Evolutionary conservation across 2,888 invertebrate species (phyloP), one percentile per base, ranked within the genome.

Genomic region (Plebejus anna): DNA sequence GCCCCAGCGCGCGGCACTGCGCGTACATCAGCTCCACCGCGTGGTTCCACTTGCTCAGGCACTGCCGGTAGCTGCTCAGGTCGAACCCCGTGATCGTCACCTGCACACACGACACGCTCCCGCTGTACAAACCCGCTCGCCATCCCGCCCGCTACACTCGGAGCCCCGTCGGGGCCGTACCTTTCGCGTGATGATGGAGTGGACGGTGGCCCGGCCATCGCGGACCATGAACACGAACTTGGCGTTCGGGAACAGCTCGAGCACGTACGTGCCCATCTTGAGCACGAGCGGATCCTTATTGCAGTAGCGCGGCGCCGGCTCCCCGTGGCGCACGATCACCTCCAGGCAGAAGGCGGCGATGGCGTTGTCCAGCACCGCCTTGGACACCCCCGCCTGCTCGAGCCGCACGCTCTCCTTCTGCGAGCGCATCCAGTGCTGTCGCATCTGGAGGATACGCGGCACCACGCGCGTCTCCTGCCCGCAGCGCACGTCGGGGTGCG

Each of bases 241-340:
- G 78, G 99, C 97, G 88, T 98, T 98, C 72, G 99, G 99, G 94
- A 99, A 99, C 79, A 99, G 95, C 87, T 98, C 97, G 80, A 97
- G 96, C 83, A 99, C 96, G 81, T 93, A 99, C 76, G 97, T 96
- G 86, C 98, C 98, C 95, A 98, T 98, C 94, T 99, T 99, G 82
- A 99, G 95, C 78, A 99, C 99, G 82, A 99, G 96, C 76, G 99
- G 99, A 94, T 99, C 99, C 94, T 99, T 99, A 95, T 99, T 99
- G 95, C 99, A 99, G 80, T 99, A 96, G 76, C 99, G 95, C 79
- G 97, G 96, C 76, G 99, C 99, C 47, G 98, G 97, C 85, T 98
- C 98, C 70, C 99, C 99, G 92, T 99, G 99, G 82, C 97, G 96
- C 78, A 98, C 98, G 84, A 99, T 98, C 86, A 99, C 97, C 94